These are phyloP conservation scores for Ptychobarbus kaznakovi DNA, from an alignment of 2,797 vertebrate genomes.

Conservation along the genomic window DNA sequence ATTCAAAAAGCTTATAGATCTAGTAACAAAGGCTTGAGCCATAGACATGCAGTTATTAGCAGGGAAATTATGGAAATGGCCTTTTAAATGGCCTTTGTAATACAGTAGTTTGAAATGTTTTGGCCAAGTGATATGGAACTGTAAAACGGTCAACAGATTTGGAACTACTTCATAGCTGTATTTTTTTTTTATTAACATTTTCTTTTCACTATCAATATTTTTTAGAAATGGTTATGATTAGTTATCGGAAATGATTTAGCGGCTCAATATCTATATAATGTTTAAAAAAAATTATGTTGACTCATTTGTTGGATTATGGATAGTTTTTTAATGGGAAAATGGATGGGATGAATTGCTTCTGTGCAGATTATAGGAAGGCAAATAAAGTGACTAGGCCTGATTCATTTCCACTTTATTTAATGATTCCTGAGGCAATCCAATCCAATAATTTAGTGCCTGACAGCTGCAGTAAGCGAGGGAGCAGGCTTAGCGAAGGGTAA, in stretches of 20 bases:
- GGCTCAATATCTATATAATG: not conserved
- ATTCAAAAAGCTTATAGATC: not conserved
- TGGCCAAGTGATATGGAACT: no score
- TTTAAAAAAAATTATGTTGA: not conserved
- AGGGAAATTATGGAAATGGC: not conserved
- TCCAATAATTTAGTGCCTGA: not conserved
- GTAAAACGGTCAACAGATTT: no score
- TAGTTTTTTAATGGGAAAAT: not conserved
- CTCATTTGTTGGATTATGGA: not conserved
- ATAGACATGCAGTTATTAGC: not conserved
- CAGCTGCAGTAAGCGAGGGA: not conserved
- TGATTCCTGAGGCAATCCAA: not conserved
- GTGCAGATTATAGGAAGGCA: not conserved
- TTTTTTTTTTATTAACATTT: no score
- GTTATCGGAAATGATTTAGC: not conserved
- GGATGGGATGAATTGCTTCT: not conserved
- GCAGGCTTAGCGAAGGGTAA: conserved; percentile 1
- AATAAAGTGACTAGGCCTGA: conserved; percentile 12
- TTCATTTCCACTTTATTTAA: conserved; percentile 7
- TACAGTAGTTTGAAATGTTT: no score
- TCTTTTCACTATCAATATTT: not conserved
- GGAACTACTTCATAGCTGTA: no score
- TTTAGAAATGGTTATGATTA: not conserved
- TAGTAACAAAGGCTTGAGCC: not conserved
- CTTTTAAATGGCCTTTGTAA: no score